A percentile compares a stretch with the other conserved stretches of the same genome.
Evolutionary conservation across 2,888 invertebrate species (phyloP).

Genomic region (Lamellibrachia columna): DNA sequence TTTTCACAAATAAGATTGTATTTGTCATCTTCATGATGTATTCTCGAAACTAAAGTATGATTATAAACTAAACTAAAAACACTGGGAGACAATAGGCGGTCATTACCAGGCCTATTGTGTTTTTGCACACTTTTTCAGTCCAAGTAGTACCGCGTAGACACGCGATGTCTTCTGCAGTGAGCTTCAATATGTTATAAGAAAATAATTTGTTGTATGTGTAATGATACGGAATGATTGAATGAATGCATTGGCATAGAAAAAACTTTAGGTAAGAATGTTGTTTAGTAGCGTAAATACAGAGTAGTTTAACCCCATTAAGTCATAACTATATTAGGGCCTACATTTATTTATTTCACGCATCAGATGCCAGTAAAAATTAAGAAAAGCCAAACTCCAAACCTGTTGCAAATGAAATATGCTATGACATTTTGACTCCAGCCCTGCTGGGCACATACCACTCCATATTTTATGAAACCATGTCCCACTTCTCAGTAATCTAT

Average conservation of each 20-base stretch:
- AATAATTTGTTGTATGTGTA: too few relatives aligned
- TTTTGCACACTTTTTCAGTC: too few relatives aligned
- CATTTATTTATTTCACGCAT: background rate
- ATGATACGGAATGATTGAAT: background rate
- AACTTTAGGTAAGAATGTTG: background rate
- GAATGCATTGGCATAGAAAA: background rate
- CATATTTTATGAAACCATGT: background rate
- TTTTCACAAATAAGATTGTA: too few relatives aligned
- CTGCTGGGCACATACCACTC: background rate
- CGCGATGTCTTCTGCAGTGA: too few relatives aligned
- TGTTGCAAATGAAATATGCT: background rate
- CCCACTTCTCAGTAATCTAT: background rate
- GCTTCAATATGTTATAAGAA: too few relatives aligned
- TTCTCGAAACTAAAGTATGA: too few relatives aligned
- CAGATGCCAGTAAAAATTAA: background rate
- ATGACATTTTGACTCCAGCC: background rate
- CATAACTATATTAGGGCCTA: background rate
- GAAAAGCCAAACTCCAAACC: background rate
- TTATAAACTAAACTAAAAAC: too few relatives aligned
- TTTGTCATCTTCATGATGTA: too few relatives aligned
- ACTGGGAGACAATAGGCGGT: too few relatives aligned
- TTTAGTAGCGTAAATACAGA: background rate
- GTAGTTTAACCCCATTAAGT: background rate
- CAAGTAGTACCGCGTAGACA: too few relatives aligned
- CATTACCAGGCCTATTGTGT: too few relatives aligned